A percentile compares a stretch with the other conserved stretches of the same genome.
Conservation (phyloP, 2,797 vertebrate species). For the Sciurus vulgaris region DNA sequence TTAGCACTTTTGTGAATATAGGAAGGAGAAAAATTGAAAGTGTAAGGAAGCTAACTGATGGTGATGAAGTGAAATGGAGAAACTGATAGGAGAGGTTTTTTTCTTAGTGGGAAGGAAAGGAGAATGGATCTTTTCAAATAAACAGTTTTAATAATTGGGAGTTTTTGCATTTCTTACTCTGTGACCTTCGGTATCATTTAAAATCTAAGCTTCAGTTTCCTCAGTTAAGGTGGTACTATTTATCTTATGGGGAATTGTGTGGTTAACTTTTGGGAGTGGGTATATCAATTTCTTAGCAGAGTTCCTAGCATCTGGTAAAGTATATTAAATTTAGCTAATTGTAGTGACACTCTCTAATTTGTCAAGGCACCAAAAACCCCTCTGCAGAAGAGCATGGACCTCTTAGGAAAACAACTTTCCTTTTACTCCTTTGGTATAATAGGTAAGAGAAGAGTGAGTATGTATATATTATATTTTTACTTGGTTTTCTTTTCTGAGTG, state of each 20-base stretch:
- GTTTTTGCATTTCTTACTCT: neutral
- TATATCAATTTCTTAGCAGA: neutral
- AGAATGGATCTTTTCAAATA: neutral
- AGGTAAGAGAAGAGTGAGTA: conserved; percentile 89
- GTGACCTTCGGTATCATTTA: neutral
- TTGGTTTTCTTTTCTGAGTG: conserved; percentile 1
- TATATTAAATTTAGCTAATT: neutral
- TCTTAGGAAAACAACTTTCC: conserved; percentile 97
- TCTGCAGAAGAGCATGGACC: conserved; percentile 99
- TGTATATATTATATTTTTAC: conserved; percentile 62
- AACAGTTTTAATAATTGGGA: neutral
- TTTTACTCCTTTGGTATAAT: conserved; percentile 98
- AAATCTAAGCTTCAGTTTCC: neutral
- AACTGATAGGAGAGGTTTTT: neutral
- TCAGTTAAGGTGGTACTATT: neutral
- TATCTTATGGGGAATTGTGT: neutral
- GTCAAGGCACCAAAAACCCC: conserved; percentile 97
- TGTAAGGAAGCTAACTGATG: neutral
- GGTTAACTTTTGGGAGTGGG: neutral
- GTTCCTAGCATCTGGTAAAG: neutral
- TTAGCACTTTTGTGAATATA: neutral
- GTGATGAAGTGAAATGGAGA: neutral
- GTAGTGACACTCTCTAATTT: conserved; percentile 63
- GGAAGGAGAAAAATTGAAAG: neutral
- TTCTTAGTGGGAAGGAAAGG: neutral